These are phyloP conservation scores for Sylvia borin DNA, from an alignment of 2,797 vertebrate species.

Conservation along the genomic window DNA sequence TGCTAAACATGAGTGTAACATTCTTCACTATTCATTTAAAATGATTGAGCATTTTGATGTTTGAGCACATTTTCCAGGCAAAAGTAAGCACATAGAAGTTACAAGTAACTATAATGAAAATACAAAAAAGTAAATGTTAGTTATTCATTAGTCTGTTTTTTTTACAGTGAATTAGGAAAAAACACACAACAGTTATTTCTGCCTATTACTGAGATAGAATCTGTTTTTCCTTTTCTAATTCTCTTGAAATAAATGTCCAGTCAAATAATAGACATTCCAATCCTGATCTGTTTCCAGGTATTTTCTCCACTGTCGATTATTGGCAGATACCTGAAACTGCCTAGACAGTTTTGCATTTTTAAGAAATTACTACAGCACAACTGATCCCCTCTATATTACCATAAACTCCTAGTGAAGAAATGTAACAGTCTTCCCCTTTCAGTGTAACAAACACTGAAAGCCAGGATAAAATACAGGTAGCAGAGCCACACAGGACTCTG, in stretches of 20 bases:
- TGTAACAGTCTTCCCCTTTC: background rate
- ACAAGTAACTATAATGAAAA: constrained; percentile 12
- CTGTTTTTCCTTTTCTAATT: background rate
- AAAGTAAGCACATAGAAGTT: background rate
- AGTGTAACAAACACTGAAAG: background rate
- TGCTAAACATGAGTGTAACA: background rate
- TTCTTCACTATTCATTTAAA: background rate
- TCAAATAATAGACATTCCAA: background rate
- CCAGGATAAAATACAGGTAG: background rate
- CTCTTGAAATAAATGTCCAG: background rate
- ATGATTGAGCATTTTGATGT: background rate
- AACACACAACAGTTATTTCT: background rate
- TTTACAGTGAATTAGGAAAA: background rate
- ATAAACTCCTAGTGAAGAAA: background rate
- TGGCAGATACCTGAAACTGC: background rate
- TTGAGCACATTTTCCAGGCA: background rate
- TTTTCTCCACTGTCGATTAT: background rate
- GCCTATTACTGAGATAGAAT: background rate
- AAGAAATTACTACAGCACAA: background rate
- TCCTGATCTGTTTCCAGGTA: background rate
- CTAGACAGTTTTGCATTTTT: background rate
- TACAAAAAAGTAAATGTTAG: background rate
- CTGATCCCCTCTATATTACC: background rate
- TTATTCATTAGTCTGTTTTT: background rate
- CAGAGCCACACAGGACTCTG: background rate